phyloP scores from a whole-genome alignment of 35 echinoderm and acorn worm species.

The Ophiothrix spiculata region DNA sequence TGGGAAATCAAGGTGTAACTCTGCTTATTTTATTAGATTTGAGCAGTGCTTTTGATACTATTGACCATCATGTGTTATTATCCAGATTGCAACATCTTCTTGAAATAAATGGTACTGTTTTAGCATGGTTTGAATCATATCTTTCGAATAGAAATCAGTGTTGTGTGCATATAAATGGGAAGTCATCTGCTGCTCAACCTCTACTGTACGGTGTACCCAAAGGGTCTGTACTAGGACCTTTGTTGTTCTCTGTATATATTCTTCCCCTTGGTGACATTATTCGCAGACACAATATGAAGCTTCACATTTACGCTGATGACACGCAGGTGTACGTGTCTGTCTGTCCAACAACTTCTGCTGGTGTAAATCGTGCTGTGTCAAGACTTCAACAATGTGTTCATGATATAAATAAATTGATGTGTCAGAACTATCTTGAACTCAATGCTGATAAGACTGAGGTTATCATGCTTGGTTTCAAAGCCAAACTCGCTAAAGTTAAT shows the following conservation, averaged over 20 bases:
- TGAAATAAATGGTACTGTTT: background rate
- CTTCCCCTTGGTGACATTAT: constrained; percentile 23
- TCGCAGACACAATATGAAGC: background rate
- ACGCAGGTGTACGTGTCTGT: constrained; percentile 29
- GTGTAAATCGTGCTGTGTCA: no score
- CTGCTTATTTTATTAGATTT: constrained; percentile 36
- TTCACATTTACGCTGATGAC: constrained; percentile 48
- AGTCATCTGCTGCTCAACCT: background rate
- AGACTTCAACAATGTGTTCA: no score
- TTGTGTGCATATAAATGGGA: background rate
- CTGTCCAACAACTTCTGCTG: no score
- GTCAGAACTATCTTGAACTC: no score
- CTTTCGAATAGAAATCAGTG: no score
- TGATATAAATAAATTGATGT: no score
- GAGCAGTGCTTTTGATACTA: constrained; percentile 42
- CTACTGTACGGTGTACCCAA: constrained; percentile 43
- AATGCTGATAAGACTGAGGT: no score
- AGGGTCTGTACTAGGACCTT: constrained; percentile 46
- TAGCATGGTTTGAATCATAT: background rate
- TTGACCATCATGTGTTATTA: constrained; percentile 32
- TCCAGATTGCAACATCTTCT: constrained; percentile 15
- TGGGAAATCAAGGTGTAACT: constrained; percentile 21
- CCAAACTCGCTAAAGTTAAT: no score
- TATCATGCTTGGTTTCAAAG: no score
- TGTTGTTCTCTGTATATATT: constrained; percentile 29